Base-by-base conservation (phyloP, 2,797 vertebrate genomes). In the Molothrus aeneus region DNA sequence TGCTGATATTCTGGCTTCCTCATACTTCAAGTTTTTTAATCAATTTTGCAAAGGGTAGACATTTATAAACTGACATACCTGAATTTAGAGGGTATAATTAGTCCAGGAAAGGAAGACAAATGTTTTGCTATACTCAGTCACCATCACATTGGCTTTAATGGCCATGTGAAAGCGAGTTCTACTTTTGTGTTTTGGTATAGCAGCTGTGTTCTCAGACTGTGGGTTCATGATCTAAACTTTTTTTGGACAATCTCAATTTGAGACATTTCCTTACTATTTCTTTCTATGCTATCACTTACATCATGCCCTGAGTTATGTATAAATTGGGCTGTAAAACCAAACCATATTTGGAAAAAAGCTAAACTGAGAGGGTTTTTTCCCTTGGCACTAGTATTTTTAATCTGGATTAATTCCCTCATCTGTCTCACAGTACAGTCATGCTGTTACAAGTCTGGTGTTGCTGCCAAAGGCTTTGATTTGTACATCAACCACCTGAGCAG, bases 401-500 rank as follows among this genome's bases (percentile, higher is more conserved):
- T 80, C 91, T 85, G 79, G 71, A 80, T 95, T 94, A 91, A 88
- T 68, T 91, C 53, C 29, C 60, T 92, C 59, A 54, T 93, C 66
- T 92, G 74, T 86, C 53, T 85, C 78, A 80, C 45, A 82, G 68
- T 77, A 53, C 84, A 80, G 60, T 77, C 13, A 2, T 80, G 84
- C 89, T 95, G 87, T 85, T 95, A 38, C 51, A 77, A 85, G 57
- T 87, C 56, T 81, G 48, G 8, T 91, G 9, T 50, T 82, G 74
- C 48, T 94, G 84, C 88, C 91, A 93, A 93, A 93, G 36, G 56
- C 66, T 94, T 85, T 89, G 60, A 68, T 93, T 89, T 89, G n/a
- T 89, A 60, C 15, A 80, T 85, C 75, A 64, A 85, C 79, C 92
- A 93, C 87, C 92, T 82, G 89, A 96, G 53, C 89, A 89, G n/a